Base-by-base conservation (phyloP, 1,140 invertebrate species). In the Wiebesia pumilae region DNA sequence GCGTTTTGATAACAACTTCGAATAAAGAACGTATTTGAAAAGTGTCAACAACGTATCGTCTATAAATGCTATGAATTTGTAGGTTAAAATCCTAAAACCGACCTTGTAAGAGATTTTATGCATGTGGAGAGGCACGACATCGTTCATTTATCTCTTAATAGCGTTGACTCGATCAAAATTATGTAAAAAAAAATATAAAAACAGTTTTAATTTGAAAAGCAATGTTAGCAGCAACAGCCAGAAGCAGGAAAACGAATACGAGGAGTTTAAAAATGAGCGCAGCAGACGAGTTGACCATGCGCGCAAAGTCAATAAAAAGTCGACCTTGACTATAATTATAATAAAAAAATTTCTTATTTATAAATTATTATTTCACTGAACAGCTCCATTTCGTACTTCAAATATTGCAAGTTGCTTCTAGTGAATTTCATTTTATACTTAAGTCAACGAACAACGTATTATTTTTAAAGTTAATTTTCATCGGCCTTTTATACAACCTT, bases 41-140 rank as follows among this genome's bases (percentile, higher is more conserved):
- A 54, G 19, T 54, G 51, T 54, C 19, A 14, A 16, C 19, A 54
- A 54, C 19, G 19, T 54, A 19, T 47, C 43, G 12, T 12, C 51
- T n/a, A 30, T 24, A 78, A 78, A 38, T 51, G 38, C 30, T 10
- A n/a, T 43, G 12, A 81, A 30, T 33, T 75, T 81, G 33, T 27
- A 86, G 84, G 79, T 81, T 86, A 86, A 19, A 47, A 33, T 1
- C 14, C 6, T 10, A 83, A 82, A 83, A 86, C 69, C 33, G 12
- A 86, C 85, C 85, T 86, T 82, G 30, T 69, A 21, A 78, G 12
- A 21, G 58, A 54, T 62, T 83, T 83, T 16, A 69, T 12, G 21
- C 71, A 86, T 27, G 58, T 58, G 0, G 85, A 78, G 19, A 86
- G 27, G 19, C 54, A 24, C 21, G 81, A 86, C 85, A 86, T 83